Base-by-base conservation (phyloP, 1,140 invertebrate genomes). In the Melitaea cinxia region DNA sequence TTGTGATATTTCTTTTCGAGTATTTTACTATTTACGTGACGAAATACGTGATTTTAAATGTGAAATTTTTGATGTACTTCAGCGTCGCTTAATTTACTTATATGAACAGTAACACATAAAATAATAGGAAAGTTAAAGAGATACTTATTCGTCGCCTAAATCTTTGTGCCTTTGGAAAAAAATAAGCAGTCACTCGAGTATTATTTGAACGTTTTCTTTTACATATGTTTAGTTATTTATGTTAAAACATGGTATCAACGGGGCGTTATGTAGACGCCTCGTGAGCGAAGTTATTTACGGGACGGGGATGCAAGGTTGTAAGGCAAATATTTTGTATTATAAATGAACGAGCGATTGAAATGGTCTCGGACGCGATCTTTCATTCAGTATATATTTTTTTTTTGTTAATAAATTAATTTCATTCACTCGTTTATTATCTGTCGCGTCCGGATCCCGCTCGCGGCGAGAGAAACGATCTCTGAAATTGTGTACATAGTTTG, bases 401-500 rank as follows among this genome's bases (percentile, higher is more conserved):
- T 39, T 39, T 15, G 14, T 4, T 39, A n/a, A 0, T 39, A 39
- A 4, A 39, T 39, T 15, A 15, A 17, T 42, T 42, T 42, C 21
- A 47, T 47, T 24, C 19, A 47, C 17, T 42, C 17, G 9, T 42
- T 42, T 17, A 19, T 42, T 19, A 19, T 47, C 17, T 4, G 7
- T 61, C 47, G 30, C 33, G 5, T 61, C 23, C 47, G 17, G 10
- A 30, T 9, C 33, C 33, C 30, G 49, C 58, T 4, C 14, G 6
- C 2, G 24, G 23, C 12, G 57, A 60, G 23, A 19, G 47, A 10
- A 26, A 60, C 35, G 47, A 60, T 50, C 49, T 52, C 24, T 50
- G 33, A 42, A 17, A 42, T 37, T 64, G 56, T 73, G 71, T 73
- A 73, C 56, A 73, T 73, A 73, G 60, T 64, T 70, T 65, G 58